phyloP scores from a whole-genome alignment of 1,140 invertebrate genomes.

The Popillia japonica region DNA sequence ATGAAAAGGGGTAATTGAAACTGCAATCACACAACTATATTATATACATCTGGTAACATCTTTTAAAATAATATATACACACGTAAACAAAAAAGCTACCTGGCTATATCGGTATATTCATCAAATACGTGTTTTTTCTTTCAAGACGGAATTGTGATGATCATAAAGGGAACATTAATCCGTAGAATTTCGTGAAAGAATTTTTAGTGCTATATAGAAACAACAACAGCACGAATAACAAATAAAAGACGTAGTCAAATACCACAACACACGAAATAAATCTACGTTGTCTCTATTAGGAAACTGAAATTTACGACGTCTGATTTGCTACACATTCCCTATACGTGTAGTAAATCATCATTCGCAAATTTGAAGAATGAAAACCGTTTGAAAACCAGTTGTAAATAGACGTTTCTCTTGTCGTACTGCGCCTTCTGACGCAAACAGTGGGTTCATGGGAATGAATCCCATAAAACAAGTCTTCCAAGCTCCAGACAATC shows the following conservation, averaged over 20 bases:
- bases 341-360: slow-evolving; percentile 30
- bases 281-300: slow-evolving; percentile 36
- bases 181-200: background rate
- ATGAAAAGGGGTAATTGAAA: too few species aligned
- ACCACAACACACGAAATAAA: slow-evolving; percentile 26
- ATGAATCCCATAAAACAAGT: slow-evolving; percentile 38
- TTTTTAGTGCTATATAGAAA: background rate
- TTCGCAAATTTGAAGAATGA: slow-evolving; percentile 38
- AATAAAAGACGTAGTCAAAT: background rate
- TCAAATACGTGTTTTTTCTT: too few species aligned
- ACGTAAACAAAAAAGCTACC: too few species aligned
- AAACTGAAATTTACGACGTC: slow-evolving; percentile 26
- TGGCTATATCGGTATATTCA: too few species aligned
- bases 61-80: too few species aligned
- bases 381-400: slow-evolving; percentile 40
- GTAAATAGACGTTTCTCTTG: slow-evolving; percentile 21
- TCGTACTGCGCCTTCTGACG: background rate
- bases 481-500: slow-evolving; percentile 7
- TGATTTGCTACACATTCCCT: slow-evolving; percentile 37
- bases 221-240: background rate
- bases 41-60: too few species aligned
- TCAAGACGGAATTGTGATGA: background rate
- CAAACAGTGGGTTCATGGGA: slow-evolving; percentile 23
- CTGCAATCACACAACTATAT: too few species aligned
- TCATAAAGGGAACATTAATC: background rate